Conservation (phyloP, 2,113 vertebrate species). For the Todiramphus chloris region DNA sequence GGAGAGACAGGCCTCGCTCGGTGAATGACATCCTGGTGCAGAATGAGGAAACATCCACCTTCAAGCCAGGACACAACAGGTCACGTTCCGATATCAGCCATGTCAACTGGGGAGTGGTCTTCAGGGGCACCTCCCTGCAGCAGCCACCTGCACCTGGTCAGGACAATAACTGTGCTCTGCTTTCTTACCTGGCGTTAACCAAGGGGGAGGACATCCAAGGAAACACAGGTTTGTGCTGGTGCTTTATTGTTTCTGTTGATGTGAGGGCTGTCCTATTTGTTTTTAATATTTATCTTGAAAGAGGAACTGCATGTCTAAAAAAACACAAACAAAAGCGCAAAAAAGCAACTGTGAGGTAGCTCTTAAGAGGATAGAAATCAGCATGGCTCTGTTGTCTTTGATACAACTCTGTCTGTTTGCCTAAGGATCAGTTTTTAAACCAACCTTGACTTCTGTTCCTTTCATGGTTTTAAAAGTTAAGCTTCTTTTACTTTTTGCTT, state of each 20-base stretch:
- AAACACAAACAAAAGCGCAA: no score
- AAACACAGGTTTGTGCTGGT: conserved; percentile 81
- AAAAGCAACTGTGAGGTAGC: neutral
- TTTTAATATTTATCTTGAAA: neutral
- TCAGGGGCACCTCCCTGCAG: conserved; percentile 63
- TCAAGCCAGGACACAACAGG: conserved; percentile 90
- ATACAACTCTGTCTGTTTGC: neutral
- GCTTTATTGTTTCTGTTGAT: neutral
- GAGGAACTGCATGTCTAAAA: neutral
- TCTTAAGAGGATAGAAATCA: neutral
- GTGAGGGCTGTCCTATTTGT: neutral
- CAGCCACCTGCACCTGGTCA: conserved; percentile 14
- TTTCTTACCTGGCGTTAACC: conserved; percentile 78
- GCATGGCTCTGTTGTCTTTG: neutral
- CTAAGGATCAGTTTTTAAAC: neutral
- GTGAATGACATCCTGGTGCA: conserved; percentile 90
- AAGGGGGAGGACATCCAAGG: conserved; percentile 83
- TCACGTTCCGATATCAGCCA: conserved; percentile 87
- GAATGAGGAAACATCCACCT: conserved; percentile 78
- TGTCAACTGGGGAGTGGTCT: conserved; percentile 72
- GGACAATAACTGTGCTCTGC: conserved; percentile 52
- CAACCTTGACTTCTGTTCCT: neutral
- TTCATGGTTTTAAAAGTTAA: neutral
- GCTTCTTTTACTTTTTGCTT: neutral
- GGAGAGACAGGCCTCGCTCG: conserved; percentile 88